Percentiles rank a stretch among this genome's conserved stretches.
These are phyloP conservation scores for Melanotus villosus DNA, from an alignment of 2,888 invertebrate genomes.

Conservation along the genomic window DNA sequence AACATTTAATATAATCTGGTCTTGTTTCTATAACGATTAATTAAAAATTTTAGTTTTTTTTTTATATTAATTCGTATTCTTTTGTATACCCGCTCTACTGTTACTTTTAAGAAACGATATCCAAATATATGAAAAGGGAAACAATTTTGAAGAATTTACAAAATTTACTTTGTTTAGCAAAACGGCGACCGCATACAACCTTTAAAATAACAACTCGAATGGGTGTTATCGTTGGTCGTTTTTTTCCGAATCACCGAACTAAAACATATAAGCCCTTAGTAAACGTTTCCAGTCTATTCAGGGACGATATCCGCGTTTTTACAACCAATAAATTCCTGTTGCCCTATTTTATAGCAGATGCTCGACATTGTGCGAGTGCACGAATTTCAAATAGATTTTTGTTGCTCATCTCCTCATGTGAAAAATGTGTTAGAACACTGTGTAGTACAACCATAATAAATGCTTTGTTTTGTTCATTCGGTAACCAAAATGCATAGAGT, in stretches of 20 bases:
- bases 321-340: constrained; percentile 37
- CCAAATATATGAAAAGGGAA: too few species aligned
- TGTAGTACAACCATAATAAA: too few species aligned
- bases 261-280: constrained; percentile 34
- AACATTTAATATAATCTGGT: too few species aligned
- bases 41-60: too few species aligned
- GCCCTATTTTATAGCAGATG: constrained; percentile 34
- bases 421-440: constrained; percentile 1
- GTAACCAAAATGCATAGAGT: too few species aligned
- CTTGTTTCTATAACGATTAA: too few species aligned
- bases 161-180: too few species aligned
- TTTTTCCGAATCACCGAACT: constrained; percentile 26
- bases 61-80: too few species aligned
- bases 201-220: constrained; percentile 19
- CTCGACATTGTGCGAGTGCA: constrained; percentile 17
- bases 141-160: too few species aligned
- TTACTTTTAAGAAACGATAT: too few species aligned
- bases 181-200: background rate
- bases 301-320: constrained; percentile 33
- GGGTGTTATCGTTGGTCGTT: constrained; percentile 16
- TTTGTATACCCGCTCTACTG: too few species aligned
- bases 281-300: constrained; percentile 35
- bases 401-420: constrained; percentile 4
- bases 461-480: too few species aligned
- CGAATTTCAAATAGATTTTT: constrained; percentile 17